Percentiles rank a stretch among this genome's conserved stretches.
Conservation (phyloP, 2,113 vertebrate species). For the Lipophrys pholis region DNA sequence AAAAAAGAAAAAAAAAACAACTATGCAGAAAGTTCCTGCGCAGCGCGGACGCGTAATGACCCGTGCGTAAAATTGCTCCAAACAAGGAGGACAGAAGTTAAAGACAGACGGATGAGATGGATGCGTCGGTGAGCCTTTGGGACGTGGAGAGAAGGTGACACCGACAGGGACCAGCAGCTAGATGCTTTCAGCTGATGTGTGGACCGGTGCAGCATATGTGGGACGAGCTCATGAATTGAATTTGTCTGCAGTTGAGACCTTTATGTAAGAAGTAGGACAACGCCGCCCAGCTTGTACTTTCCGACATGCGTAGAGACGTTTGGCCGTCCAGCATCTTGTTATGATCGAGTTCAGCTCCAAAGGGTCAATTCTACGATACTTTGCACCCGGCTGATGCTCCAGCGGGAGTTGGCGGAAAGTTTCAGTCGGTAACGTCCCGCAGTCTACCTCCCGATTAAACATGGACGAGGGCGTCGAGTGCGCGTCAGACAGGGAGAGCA, state of each 20-base stretch:
- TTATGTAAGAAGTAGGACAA: constrained; percentile 67
- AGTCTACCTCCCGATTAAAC: constrained; percentile 60
- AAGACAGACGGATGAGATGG: constrained; percentile 35
- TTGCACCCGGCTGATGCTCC: constrained; percentile 40
- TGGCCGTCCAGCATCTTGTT: constrained; percentile 14
- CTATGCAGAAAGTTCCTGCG: constrained; percentile 34
- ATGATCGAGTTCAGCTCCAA: constrained; percentile 21
- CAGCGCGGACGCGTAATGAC: constrained; percentile 4
- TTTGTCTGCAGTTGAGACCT: constrained; percentile 52
- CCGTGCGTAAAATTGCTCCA: constrained; percentile 58
- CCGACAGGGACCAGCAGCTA: too few relatives aligned
- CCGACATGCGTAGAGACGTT: constrained; percentile 23
- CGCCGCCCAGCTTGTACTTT: constrained; percentile 31
- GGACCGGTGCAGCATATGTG: constrained; percentile 25
- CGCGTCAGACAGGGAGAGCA: constrained; percentile 77
- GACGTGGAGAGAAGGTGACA: constrained; percentile 18
- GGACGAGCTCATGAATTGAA: constrained; percentile 46
- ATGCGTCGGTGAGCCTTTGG: constrained; percentile 13
- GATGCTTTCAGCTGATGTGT: constrained; percentile 12
- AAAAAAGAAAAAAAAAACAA: not conserved
- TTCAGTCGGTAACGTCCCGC: constrained; percentile 27
- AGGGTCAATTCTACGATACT: constrained; percentile 5
- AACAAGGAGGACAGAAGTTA: constrained; percentile 13
- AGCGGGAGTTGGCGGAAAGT: constrained; percentile 19
- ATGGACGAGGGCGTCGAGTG: constrained; percentile 87